A percentile compares a stretch with the other conserved stretches of the same genome.
Conservation (phyloP, 2,113 vertebrate genomes). For the Apistogramma diplotaenia region DNA sequence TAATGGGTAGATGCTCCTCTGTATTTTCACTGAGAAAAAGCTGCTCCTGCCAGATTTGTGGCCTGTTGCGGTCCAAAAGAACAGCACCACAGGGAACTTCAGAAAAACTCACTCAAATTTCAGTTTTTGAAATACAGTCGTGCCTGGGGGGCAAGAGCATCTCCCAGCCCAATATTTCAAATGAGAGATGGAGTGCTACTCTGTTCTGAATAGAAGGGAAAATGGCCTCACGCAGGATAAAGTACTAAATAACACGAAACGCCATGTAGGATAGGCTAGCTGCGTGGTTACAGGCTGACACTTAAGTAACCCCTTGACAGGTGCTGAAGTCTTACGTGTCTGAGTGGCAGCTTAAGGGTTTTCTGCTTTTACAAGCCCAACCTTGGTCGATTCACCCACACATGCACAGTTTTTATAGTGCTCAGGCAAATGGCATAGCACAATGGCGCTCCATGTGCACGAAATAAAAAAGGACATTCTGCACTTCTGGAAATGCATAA, state of each 20-base stretch:
- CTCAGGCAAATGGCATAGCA: conserved; percentile 51
- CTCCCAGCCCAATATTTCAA: conserved; percentile 68
- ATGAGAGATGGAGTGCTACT: conserved; percentile 52
- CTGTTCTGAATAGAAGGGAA: conserved; percentile 23
- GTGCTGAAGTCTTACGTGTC: conserved; percentile 64
- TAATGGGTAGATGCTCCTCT: conserved; percentile 59
- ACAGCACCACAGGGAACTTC: conserved; percentile 75
- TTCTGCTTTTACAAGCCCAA: conserved; percentile 62
- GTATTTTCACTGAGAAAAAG: conserved; percentile 58
- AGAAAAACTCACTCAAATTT: conserved; percentile 72
- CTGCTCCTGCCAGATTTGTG: conserved; percentile 67
- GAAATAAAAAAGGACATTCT: conserved; percentile 14
- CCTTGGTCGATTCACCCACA: conserved; percentile 57
- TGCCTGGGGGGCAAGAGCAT: conserved; percentile 48
- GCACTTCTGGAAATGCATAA: background rate
- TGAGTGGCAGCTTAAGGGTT: conserved; percentile 60
- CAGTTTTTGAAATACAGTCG: conserved; percentile 63
- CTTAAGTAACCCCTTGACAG: conserved; percentile 67
- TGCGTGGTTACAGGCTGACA: conserved; percentile 55
- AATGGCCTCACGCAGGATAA: conserved; percentile 24
- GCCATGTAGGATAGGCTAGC: conserved; percentile 10
- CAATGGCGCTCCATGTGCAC: conserved; percentile 23
- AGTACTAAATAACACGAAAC: conserved; percentile 30
- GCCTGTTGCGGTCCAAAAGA: conserved; percentile 72
- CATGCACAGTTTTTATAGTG: conserved; percentile 62